Evolutionary conservation across 2,797 vertebrate species (phyloP).

Genomic region (Chloroceryle amazona): DNA sequence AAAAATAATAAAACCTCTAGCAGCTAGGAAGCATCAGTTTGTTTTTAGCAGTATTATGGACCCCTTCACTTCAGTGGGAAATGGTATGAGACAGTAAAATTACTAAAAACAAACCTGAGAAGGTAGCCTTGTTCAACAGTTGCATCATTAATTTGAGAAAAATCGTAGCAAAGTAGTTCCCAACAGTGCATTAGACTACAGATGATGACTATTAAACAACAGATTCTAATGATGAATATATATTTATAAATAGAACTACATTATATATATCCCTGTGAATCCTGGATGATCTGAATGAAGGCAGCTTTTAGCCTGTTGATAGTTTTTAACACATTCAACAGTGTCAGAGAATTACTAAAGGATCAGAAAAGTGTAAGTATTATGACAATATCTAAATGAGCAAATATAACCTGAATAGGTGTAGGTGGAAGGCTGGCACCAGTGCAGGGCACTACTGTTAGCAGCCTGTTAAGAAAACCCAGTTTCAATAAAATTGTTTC

Average conservation of each 20-base stretch:
- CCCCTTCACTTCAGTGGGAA: not conserved
- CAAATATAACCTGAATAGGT: not conserved
- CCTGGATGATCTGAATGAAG: not conserved
- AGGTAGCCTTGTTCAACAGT: not conserved
- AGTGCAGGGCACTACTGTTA: not conserved
- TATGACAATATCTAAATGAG: not conserved
- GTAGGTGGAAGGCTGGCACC: not conserved
- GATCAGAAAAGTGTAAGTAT: not conserved
- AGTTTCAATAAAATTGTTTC: not conserved
- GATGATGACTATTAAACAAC: not conserved
- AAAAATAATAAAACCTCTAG: not conserved
- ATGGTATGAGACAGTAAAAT: not conserved
- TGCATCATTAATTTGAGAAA: not conserved
- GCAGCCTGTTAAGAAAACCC: not conserved
- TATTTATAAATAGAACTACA: not conserved
- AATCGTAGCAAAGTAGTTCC: not conserved
- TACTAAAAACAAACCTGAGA: not conserved
- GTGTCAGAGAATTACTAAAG: not conserved
- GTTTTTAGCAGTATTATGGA: not conserved
- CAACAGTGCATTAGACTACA: not conserved
- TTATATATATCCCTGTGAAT: not conserved
- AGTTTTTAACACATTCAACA: not conserved
- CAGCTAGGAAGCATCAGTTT: not conserved
- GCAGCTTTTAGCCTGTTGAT: not conserved
- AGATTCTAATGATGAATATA: not conserved